phyloP scores from a whole-genome alignment of 1,140 invertebrate species.

The Metaphire vulgaris region DNA sequence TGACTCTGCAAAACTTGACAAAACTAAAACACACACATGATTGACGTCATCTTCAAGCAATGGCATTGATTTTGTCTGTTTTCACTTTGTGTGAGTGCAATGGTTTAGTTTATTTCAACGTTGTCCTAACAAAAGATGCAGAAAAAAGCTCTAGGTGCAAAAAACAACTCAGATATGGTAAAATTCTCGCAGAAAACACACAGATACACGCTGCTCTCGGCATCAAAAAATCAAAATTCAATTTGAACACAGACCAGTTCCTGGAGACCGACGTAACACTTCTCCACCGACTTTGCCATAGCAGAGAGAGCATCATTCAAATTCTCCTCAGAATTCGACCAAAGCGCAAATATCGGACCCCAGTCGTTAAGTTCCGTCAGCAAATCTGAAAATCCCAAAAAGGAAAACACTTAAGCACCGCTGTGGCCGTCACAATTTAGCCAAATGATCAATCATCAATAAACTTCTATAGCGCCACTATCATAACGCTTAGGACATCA shows the following conservation, averaged over 20 bases:
- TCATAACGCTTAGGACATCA: no score
- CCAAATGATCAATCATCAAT: no score
- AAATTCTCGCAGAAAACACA: conserved; percentile 28
- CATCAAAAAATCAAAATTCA: neutral
- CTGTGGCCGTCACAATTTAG: neutral
- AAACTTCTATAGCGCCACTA: no score
- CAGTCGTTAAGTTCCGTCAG: conserved; percentile 43
- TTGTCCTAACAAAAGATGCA: no score
- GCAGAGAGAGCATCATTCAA: conserved; percentile 39
- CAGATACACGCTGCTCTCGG: neutral
- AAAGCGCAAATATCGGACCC: conserved; percentile 49
- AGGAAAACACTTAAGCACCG: neutral
- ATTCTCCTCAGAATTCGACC: conserved; percentile 50
- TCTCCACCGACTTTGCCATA: conserved; percentile 47
- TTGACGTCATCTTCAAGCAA: no score
- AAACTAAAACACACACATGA: no score
- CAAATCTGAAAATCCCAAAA: conserved; percentile 42
- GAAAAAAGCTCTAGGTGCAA: no score
- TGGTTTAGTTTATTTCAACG: no score
- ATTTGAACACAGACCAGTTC: conserved; percentile 40
- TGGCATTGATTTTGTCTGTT: no score
- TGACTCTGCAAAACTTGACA: no score
- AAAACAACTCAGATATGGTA: no score
- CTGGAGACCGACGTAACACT: conserved; percentile 39
- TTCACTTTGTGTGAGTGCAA: no score